These are phyloP conservation scores for Chrysomela aeneicollis DNA, from an alignment of 2,888 invertebrate species.

Conservation along the genomic window DNA sequence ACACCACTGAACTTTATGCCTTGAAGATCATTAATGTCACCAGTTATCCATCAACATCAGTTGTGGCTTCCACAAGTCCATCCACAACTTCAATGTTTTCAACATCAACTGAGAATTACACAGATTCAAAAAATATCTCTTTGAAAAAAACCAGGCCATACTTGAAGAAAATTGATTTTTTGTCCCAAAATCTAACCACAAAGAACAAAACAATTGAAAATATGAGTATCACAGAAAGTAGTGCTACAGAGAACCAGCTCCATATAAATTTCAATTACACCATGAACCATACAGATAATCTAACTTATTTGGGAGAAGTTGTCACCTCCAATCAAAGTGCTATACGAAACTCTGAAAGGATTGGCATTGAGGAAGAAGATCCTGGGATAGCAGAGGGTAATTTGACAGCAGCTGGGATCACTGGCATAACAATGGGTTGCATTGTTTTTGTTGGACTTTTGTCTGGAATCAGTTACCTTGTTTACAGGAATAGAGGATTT, in stretches of 20 bases:
- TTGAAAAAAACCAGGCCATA: slow-evolving; percentile 42
- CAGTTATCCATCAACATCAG: slow-evolving; percentile 39
- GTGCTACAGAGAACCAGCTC: slow-evolving; percentile 48
- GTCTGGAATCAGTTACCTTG: slow-evolving; percentile 72
- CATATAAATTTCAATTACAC: slow-evolving; percentile 45
- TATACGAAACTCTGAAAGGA: slow-evolving; percentile 45
- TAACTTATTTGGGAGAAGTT: slow-evolving; percentile 49
- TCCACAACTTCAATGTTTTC: slow-evolving; percentile 43
- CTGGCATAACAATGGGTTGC: slow-evolving; percentile 75
- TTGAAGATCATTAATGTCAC: slow-evolving; percentile 33
- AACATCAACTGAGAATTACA: slow-evolving; percentile 29
- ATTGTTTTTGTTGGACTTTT: slow-evolving; percentile 70
- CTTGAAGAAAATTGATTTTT: slow-evolving; percentile 41
- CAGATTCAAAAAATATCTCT: slow-evolving; percentile 33
- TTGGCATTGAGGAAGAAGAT: slow-evolving; percentile 41
- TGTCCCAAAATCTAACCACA: slow-evolving; percentile 36
- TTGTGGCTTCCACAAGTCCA: slow-evolving; percentile 44
- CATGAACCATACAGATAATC: slow-evolving; percentile 51
- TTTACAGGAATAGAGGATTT: slow-evolving; percentile 76
- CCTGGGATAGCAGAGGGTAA: slow-evolving; percentile 44
- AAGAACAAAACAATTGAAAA: slow-evolving; percentile 48
- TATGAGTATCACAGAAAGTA: slow-evolving; percentile 56
- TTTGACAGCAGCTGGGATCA: slow-evolving; percentile 63
- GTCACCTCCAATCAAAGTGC: slow-evolving; percentile 48
- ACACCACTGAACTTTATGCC: slow-evolving; percentile 34